These are phyloP conservation scores for Sitta carolinensis DNA, from an alignment of 2,797 vertebrate species.

Conservation along the genomic window DNA sequence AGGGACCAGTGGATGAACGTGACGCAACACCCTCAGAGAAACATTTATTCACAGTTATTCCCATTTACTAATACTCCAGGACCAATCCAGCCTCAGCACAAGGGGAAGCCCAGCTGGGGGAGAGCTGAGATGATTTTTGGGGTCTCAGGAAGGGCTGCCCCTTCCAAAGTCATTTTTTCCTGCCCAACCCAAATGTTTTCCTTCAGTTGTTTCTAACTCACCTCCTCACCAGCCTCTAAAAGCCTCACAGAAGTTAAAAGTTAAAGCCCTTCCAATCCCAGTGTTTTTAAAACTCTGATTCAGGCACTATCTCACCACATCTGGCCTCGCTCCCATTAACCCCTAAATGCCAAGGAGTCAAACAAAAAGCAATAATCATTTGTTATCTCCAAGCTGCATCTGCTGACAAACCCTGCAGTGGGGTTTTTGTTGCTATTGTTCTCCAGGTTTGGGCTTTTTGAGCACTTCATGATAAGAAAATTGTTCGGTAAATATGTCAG, in stretches of 20 bases:
- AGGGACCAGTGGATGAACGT: not conserved
- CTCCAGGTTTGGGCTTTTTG: not conserved
- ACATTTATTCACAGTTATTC: not conserved
- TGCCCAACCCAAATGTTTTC: not conserved
- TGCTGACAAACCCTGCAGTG: not conserved
- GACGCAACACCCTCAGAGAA: not conserved
- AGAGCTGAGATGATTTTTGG: not conserved
- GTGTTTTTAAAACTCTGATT: not conserved
- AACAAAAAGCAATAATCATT: not conserved
- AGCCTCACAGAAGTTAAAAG: not conserved
- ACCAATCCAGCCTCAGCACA: not conserved
- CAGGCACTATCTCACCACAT: not conserved
- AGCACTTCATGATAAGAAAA: not conserved
- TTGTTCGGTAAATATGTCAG: conserved; percentile 22
- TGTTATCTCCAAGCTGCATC: conserved; percentile 20
- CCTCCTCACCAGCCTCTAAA: not conserved
- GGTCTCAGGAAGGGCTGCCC: not conserved
- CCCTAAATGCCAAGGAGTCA: not conserved
- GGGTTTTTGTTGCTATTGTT: conserved; percentile 29
- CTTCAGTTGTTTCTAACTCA: not conserved
- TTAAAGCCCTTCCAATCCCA: not conserved
- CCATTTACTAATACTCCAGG: not conserved
- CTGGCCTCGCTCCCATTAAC: not conserved
- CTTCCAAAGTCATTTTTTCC: not conserved
- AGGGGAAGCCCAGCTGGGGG: not conserved